phyloP scores from a whole-genome alignment of 2,113 vertebrate genomes.

The Marmota monax region DNA sequence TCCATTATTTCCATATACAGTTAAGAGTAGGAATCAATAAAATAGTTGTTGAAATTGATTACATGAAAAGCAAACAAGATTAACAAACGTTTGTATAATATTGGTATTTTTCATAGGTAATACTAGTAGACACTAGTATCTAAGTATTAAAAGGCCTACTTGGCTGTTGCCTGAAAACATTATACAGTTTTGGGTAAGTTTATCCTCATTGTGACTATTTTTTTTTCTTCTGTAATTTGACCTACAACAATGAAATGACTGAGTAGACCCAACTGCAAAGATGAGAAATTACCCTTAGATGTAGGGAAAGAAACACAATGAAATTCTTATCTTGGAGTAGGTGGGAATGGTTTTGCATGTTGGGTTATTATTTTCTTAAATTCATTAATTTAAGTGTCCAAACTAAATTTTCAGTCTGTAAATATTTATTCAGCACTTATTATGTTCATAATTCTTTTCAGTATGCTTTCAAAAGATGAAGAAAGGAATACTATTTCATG shows the following conservation, averaged over 20 bases:
- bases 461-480: background rate
- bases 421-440: background rate
- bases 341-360: background rate
- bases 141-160: background rate
- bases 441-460: background rate
- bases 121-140: background rate
- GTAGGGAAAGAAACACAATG: background rate
- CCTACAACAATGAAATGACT: background rate
- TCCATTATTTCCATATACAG: background rate
- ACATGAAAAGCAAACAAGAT: background rate
- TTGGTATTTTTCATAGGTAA: background rate
- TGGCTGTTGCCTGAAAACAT: background rate
- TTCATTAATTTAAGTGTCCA: background rate
- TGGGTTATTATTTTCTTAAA: constrained; percentile 13
- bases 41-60: background rate
- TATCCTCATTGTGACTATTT: background rate
- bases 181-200: background rate
- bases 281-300: background rate
- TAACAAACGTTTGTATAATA: background rate
- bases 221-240: background rate
- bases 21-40: background rate
- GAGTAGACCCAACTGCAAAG: background rate
- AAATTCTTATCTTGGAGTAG: background rate
- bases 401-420: background rate
- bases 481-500: background rate